These are phyloP conservation scores for Trypoxylon attenuatum DNA, from an alignment of 2,888 invertebrate genomes.

Conservation along the genomic window DNA sequence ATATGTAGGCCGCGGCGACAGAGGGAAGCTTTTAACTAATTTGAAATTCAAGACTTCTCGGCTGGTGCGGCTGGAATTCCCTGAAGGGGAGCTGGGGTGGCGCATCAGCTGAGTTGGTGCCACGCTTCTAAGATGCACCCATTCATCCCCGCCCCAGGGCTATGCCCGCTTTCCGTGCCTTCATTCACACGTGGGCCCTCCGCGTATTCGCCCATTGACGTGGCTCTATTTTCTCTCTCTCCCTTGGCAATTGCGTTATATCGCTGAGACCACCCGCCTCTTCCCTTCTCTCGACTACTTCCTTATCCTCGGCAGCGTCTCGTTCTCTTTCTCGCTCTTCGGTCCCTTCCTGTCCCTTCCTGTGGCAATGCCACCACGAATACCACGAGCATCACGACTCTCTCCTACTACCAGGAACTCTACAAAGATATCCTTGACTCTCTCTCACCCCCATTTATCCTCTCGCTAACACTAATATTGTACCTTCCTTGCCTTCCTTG, in stretches of 20 bases:
- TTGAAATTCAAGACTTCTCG: slow-evolving; percentile 57
- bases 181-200: slow-evolving; percentile 63
- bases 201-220: slow-evolving; percentile 62
- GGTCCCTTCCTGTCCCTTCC: slow-evolving; percentile 32
- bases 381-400: slow-evolving; percentile 26
- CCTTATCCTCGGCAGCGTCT: not conserved
- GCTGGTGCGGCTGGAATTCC: slow-evolving; percentile 6
- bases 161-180: slow-evolving; percentile 48
- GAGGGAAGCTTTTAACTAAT: slow-evolving; percentile 44
- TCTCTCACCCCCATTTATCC: slow-evolving; percentile 2
- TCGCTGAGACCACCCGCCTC: not conserved
- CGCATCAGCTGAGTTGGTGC: slow-evolving; percentile 53
- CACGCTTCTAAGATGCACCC: slow-evolving; percentile 60
- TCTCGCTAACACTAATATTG: slow-evolving; percentile 27
- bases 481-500: too few relatives aligned
- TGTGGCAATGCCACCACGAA: slow-evolving; percentile 37
- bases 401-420: slow-evolving; percentile 13
- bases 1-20: not conserved
- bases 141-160: slow-evolving; percentile 54
- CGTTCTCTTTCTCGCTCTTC: slow-evolving; percentile 23
- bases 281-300: slow-evolving; percentile 2
- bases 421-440: slow-evolving; percentile 19
- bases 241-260: slow-evolving; percentile 35
- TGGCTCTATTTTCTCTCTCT: slow-evolving; percentile 48
- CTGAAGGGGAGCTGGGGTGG: slow-evolving; percentile 33